These are phyloP conservation scores for Entomyzon cyanotis DNA, from an alignment of 2,113 vertebrate species.

Conservation along the genomic window DNA sequence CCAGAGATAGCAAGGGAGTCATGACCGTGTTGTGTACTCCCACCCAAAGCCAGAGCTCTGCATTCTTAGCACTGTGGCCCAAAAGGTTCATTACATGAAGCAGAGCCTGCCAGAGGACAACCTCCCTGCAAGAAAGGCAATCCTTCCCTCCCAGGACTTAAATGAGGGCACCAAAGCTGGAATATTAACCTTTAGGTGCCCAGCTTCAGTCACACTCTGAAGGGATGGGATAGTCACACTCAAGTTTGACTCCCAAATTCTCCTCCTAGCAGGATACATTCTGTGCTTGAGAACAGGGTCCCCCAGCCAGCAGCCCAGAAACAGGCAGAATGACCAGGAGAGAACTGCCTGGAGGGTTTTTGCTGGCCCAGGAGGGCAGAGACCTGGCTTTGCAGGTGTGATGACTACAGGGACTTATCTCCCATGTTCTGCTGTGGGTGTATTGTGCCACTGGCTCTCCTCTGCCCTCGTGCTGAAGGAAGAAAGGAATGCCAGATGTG, in stretches of 20 bases:
- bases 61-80: background rate
- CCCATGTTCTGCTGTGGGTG: background rate
- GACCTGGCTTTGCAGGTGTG: background rate
- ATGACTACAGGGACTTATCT: background rate
- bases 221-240: background rate
- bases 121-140: background rate
- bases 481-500: background rate
- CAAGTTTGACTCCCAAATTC: background rate
- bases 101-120: background rate
- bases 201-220: background rate
- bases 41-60: conserved; percentile 32
- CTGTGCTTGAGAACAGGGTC: background rate
- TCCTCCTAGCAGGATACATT: background rate
- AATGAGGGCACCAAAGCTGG: background rate
- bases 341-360: background rate
- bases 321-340: background rate
- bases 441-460: background rate
- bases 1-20: conserved; percentile 23
- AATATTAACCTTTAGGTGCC: background rate
- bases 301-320: background rate
- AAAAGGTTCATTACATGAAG: background rate
- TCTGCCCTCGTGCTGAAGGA: background rate
- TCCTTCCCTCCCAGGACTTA: background rate
- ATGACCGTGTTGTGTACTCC: background rate
- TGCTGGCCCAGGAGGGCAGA: background rate